Evolutionary conservation across 1,140 invertebrate genomes (phyloP).

Genomic region (Pomphorhynchus laevis): DNA sequence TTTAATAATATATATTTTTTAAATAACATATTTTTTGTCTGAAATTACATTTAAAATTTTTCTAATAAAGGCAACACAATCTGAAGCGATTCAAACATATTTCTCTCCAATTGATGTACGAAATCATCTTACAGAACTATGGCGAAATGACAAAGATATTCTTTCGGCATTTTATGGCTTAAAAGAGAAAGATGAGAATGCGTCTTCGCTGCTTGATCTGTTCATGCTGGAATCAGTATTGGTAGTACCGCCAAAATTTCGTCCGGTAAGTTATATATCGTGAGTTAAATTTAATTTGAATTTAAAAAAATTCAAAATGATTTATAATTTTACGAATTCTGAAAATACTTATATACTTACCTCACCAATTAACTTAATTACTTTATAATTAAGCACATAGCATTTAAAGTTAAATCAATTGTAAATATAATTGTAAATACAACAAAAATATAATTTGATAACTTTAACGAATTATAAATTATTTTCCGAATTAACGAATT

Average conservation of each 20-base stretch:
- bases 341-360: no score
- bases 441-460: no score
- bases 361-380: background rate
- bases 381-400: background rate
- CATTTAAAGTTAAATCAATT: no score
- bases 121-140: slow-evolving; percentile 35
- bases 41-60: no score
- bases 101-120: slow-evolving; percentile 20
- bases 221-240: slow-evolving; percentile 50
- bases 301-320: no score
- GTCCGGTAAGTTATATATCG: slow-evolving; percentile 26
- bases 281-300: background rate
- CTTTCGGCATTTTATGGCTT: slow-evolving; percentile 35
- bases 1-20: no score
- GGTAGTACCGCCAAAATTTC: slow-evolving; percentile 44
- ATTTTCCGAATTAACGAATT: no score
- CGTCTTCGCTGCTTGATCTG: slow-evolving; percentile 34
- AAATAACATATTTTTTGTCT: no score
- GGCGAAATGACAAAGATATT: slow-evolving; percentile 33
- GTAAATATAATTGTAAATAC: no score
- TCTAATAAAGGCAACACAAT: no score
- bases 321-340: no score
- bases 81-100: slow-evolving; percentile 15
- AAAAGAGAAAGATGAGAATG: slow-evolving; percentile 21
- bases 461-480: no score